Evolutionary conservation across 2,797 vertebrate genomes (phyloP).

Genomic region (Pterois miles): DNA sequence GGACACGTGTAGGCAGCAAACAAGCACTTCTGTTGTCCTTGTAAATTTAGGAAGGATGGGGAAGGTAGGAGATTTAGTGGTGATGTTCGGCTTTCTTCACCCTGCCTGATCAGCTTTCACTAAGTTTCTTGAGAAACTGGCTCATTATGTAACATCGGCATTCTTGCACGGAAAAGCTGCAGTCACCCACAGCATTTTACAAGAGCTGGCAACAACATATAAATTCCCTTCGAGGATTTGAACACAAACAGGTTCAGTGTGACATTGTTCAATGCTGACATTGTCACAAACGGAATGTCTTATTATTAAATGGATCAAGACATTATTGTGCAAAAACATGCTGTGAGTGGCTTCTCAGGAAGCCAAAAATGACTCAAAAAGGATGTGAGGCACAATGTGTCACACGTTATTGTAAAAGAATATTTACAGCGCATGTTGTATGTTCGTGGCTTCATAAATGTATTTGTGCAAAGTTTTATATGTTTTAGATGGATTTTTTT

Average conservation of each 20-base stretch:
- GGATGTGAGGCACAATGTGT: neutral
- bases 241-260: neutral
- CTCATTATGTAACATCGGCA: neutral
- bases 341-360: neutral
- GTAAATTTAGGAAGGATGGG: neutral
- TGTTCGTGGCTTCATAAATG: neutral
- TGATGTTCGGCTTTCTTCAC: neutral
- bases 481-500: neutral
- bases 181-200: neutral
- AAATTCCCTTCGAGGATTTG: neutral
- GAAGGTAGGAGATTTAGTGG: too few species aligned
- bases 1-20: neutral
- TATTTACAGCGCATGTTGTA: neutral
- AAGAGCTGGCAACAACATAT: neutral
- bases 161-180: neutral
- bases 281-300: neutral
- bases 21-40: neutral
- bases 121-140: neutral
- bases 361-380: neutral
- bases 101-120: neutral
- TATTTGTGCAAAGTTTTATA: neutral
- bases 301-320: neutral
- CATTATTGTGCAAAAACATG: neutral
- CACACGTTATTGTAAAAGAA: neutral
- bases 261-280: neutral